phyloP scores from a whole-genome alignment of 1,140 invertebrate genomes.

The Tetragonula clypearis region DNA sequence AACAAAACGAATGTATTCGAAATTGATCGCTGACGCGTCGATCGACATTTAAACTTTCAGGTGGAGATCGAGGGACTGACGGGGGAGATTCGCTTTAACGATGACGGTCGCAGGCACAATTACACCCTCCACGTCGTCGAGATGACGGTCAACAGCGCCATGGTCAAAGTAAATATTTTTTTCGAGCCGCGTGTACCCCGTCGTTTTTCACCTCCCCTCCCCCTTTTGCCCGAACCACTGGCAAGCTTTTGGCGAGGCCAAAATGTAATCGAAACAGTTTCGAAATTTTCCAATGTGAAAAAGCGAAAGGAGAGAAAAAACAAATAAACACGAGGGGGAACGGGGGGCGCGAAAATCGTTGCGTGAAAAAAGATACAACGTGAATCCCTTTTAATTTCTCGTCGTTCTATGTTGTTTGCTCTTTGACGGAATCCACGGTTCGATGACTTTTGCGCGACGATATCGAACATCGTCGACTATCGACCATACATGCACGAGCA shows the following conservation, averaged over 20 bases:
- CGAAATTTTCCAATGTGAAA: not conserved
- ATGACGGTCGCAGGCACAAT: constrained; percentile 92
- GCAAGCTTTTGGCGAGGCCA: not conserved
- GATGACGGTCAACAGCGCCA: constrained; percentile 93
- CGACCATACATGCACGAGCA: not conserved
- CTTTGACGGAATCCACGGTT: not conserved
- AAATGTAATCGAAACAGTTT: constrained; percentile 18
- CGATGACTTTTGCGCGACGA: not conserved
- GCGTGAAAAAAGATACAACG: not conserved
- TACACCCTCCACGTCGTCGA: constrained; percentile 96
- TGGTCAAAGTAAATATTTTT: constrained; percentile 87
- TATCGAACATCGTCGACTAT: not conserved
- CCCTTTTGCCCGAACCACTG: no score
- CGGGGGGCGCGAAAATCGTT: not conserved
- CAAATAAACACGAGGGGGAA: no score
- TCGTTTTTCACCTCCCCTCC: not conserved
- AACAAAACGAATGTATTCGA: not conserved
- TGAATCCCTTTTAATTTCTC: not conserved
- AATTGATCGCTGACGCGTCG: not conserved
- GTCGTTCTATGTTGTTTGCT: not conserved
- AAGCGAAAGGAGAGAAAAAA: not conserved
- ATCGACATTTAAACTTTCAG: constrained; percentile 81
- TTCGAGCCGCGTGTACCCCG: not conserved
- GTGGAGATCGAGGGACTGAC: constrained; percentile 95
- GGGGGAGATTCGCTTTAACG: constrained; percentile 93